phyloP scores from a whole-genome alignment of 1,140 invertebrate species.

The Tachypleus tridentatus region DNA sequence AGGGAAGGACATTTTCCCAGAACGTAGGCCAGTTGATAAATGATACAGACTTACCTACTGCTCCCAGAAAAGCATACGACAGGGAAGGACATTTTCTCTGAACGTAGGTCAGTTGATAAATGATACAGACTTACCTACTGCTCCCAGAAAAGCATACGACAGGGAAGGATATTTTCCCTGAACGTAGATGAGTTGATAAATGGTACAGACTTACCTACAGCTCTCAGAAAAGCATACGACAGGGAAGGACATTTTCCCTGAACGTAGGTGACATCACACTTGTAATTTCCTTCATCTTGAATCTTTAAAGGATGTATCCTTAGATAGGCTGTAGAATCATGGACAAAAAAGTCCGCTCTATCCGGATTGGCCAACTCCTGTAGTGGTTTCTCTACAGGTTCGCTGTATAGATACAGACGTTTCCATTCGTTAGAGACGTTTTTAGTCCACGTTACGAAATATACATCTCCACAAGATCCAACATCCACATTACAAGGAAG shows the following conservation, averaged over 20 bases:
- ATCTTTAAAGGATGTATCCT: constrained; percentile 18
- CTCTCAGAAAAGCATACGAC: too few relatives aligned
- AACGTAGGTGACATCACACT: constrained; percentile 27
- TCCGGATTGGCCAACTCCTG: constrained; percentile 21
- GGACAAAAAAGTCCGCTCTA: constrained; percentile 18
- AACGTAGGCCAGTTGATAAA: too few relatives aligned
- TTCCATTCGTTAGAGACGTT: constrained; percentile 24
- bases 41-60: too few relatives aligned
- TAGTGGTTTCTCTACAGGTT: constrained; percentile 23
- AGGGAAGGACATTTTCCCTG: constrained; percentile 21
- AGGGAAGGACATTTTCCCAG: too few relatives aligned
- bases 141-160: too few relatives aligned
- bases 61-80: too few relatives aligned
- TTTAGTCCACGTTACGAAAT: constrained; percentile 28
- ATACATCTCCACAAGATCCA: constrained; percentile 25
- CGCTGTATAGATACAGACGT: constrained; percentile 25
- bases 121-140: too few relatives aligned
- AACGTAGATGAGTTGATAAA: too few relatives aligned
- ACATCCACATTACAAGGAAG: constrained; percentile 24
- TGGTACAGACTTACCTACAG: too few relatives aligned
- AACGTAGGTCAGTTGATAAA: too few relatives aligned
- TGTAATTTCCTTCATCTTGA: constrained; percentile 25
- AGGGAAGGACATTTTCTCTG: too few relatives aligned
- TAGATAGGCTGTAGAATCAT: constrained; percentile 15
- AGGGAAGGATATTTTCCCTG: too few relatives aligned